Evolutionary conservation across 2,797 vertebrate genomes (phyloP).

Genomic region (Bradypodion pumilum): DNA sequence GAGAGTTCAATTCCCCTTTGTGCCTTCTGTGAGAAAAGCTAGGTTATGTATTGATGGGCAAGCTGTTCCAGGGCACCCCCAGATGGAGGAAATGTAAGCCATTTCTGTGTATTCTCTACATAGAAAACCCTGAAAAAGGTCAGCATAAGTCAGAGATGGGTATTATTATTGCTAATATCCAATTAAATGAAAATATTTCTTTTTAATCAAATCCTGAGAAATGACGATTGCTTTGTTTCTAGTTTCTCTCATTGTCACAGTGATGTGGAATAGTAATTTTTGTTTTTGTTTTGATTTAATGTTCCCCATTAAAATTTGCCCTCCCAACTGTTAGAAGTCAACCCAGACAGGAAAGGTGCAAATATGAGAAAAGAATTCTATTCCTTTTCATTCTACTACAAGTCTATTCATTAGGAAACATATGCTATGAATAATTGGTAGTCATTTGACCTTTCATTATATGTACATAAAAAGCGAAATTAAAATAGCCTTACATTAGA

Average conservation of each 20-base stretch:
- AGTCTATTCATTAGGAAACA: slow-evolving; percentile 23
- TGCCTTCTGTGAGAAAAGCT: too few species aligned
- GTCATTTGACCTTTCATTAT: slow-evolving; percentile 6
- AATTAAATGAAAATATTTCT: too few species aligned
- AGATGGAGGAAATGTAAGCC: too few species aligned
- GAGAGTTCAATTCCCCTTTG: too few species aligned
- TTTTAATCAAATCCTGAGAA: not conserved
- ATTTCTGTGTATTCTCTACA: too few species aligned
- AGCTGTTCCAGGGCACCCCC: too few species aligned
- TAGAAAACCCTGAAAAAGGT: too few species aligned
- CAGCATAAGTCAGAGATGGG: too few species aligned
- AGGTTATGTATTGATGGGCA: too few species aligned
- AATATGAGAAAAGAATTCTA: not conserved
- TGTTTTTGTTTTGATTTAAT: not conserved
- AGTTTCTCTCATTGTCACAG: not conserved
- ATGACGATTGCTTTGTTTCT: not conserved
- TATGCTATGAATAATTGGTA: not conserved
- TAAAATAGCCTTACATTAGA: not conserved
- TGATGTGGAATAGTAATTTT: not conserved
- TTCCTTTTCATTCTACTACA: not conserved
- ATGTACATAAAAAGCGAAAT: not conserved
- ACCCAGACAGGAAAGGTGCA: too few species aligned
- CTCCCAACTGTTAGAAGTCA: not conserved
- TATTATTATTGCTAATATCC: too few species aligned
- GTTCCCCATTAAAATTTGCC: not conserved